A percentile compares a stretch with the other conserved stretches of the same genome.
phyloP scores from a whole-genome alignment of 2,797 vertebrate genomes.

The Fistularia commersonii region DNA sequence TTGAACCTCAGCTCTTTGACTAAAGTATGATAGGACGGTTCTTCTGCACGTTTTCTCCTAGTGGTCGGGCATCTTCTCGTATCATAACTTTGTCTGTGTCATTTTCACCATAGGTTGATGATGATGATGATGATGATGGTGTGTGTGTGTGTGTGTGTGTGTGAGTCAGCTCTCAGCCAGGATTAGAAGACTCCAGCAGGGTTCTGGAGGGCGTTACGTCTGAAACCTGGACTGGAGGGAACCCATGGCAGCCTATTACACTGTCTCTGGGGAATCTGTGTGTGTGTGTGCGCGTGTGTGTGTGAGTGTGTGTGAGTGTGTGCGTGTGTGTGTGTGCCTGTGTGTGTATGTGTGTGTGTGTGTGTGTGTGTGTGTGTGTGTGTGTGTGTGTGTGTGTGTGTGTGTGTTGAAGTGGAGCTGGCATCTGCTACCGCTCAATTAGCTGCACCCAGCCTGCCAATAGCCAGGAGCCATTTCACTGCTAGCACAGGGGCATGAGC shows the following conservation, averaged over 20 bases:
- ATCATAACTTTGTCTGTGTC: too few relatives aligned
- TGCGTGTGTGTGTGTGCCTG: too few relatives aligned
- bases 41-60: too few relatives aligned
- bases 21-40: too few relatives aligned
- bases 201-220: slow-evolving; percentile 66
- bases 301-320: too few relatives aligned
- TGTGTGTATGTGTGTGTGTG: slow-evolving; percentile 25
- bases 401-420: slow-evolving; percentile 62
- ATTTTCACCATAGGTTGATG: too few relatives aligned
- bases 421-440: slow-evolving; percentile 72
- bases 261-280: slow-evolving; percentile 62
- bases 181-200: slow-evolving; percentile 64
- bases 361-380: too few relatives aligned
- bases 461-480: slow-evolving; percentile 64
- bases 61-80: too few relatives aligned
- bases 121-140: too few relatives aligned
- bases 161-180: slow-evolving; percentile 55
- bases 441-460: slow-evolving; percentile 62
- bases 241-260: slow-evolving; percentile 69
- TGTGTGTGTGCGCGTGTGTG: too few relatives aligned
- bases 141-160: slow-evolving; percentile 35
- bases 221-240: slow-evolving; percentile 63
- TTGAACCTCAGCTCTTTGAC: too few relatives aligned
- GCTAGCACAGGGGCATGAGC: slow-evolving; percentile 53
- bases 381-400: too few relatives aligned